Conservation (phyloP, 2,797 vertebrate genomes). For the Eulemur rubriventer region DNA sequence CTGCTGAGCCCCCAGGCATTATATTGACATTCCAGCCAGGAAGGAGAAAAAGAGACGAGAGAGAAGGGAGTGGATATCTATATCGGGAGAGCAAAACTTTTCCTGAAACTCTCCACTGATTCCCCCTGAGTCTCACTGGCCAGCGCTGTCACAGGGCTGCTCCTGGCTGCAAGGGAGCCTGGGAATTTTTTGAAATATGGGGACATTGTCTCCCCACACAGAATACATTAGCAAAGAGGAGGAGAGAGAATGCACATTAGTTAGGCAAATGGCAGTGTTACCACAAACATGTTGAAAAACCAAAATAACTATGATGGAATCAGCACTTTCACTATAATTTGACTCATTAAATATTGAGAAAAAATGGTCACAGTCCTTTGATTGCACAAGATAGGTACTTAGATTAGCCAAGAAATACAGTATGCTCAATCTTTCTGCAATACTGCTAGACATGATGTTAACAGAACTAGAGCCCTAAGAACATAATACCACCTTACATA, state of each 20-base stretch:
- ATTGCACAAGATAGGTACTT: not conserved
- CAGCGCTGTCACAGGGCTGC: not conserved
- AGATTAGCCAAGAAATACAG: not conserved
- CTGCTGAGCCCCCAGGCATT: not conserved
- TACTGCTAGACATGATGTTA: not conserved
- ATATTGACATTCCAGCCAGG: not conserved
- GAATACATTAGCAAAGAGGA: not conserved
- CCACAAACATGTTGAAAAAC: not conserved
- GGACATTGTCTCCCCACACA: not conserved
- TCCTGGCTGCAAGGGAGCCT: not conserved
- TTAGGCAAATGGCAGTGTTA: not conserved
- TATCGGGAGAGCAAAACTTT: not conserved
- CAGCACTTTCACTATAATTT: not conserved
- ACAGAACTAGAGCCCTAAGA: not conserved
- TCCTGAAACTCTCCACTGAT: not conserved
- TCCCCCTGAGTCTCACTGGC: not conserved
- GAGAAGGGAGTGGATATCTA: not conserved
- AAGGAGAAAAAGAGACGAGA: not conserved
- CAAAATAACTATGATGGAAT: not conserved
- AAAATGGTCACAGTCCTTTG: not conserved
- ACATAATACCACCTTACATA: not conserved
- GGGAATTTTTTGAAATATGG: not conserved
- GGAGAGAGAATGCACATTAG: not conserved
- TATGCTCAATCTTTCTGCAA: not conserved
- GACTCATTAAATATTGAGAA: not conserved